Conservation (phyloP, 2,113 vertebrate species). For the Bujurquina vittata region DNA sequence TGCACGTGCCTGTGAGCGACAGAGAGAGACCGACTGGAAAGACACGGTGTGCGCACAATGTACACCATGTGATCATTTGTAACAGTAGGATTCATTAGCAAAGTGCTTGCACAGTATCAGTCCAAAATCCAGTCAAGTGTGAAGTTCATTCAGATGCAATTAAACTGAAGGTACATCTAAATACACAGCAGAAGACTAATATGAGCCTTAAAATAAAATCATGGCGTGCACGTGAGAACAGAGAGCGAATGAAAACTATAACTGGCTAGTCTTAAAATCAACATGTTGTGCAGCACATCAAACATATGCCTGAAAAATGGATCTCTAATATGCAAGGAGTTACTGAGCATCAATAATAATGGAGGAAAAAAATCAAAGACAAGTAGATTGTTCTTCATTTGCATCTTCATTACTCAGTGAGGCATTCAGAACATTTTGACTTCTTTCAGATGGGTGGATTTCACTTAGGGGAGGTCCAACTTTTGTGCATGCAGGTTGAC, state of each 20-base stretch:
- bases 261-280: background rate
- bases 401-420: background rate
- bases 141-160: conserved; percentile 11
- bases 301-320: background rate
- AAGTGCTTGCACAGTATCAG: background rate
- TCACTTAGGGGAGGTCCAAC: background rate
- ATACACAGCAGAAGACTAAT: background rate
- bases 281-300: background rate
- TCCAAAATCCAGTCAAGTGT: conserved; percentile 13
- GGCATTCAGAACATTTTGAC: background rate
- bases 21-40: background rate
- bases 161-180: background rate
- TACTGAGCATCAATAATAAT: background rate
- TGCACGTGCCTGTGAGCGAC: background rate
- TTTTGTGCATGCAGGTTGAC: background rate
- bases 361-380: too few species aligned
- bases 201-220: background rate
- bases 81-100: conserved; percentile 17
- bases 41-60: background rate
- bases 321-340: background rate
- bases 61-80: conserved; percentile 4
- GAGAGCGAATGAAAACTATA: background rate
- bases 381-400: background rate
- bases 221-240: background rate
- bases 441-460: background rate